These are phyloP conservation scores for Formica aserva DNA, from an alignment of 2,888 invertebrate species.

Conservation along the genomic window DNA sequence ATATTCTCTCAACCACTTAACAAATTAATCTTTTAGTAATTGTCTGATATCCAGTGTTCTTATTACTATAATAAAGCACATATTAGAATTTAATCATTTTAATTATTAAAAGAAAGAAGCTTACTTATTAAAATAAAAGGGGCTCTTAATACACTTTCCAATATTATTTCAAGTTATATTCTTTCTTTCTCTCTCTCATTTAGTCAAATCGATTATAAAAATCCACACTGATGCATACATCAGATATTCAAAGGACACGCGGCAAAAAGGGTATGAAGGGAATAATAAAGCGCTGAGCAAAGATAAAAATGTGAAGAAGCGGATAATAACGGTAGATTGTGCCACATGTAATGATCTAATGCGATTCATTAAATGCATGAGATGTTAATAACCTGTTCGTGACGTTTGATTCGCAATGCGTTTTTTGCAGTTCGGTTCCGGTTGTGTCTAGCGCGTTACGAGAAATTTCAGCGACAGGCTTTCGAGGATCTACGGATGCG, in stretches of 20 bases:
- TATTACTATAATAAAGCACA: too few species aligned
- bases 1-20: background rate
- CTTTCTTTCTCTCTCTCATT: slow-evolving; percentile 1
- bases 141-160: background rate
- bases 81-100: background rate
- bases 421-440: slow-evolving; percentile 15
- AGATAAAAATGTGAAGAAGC: background rate
- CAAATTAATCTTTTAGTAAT: background rate
- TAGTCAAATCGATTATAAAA: slow-evolving; percentile 26
- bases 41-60: background rate
- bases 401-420: background rate
- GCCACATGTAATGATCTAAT: background rate
- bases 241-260: background rate
- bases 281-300: slow-evolving; percentile 3
- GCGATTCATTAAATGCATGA: slow-evolving; percentile 10
- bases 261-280: background rate
- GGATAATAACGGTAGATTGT: slow-evolving; percentile 4
- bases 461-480: slow-evolving; percentile 26
- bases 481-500: slow-evolving; percentile 38
- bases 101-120: background rate
- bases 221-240: slow-evolving; percentile 2
- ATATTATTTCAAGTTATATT: background rate
- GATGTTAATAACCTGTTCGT: slow-evolving; percentile 21
- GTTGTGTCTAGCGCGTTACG: slow-evolving; percentile 9
- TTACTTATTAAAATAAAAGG: background rate